Evolutionary conservation across 2,113 vertebrate species (phyloP), one percentile per base, ranked within the genome.

Genomic region (Empidonax traillii): DNA sequence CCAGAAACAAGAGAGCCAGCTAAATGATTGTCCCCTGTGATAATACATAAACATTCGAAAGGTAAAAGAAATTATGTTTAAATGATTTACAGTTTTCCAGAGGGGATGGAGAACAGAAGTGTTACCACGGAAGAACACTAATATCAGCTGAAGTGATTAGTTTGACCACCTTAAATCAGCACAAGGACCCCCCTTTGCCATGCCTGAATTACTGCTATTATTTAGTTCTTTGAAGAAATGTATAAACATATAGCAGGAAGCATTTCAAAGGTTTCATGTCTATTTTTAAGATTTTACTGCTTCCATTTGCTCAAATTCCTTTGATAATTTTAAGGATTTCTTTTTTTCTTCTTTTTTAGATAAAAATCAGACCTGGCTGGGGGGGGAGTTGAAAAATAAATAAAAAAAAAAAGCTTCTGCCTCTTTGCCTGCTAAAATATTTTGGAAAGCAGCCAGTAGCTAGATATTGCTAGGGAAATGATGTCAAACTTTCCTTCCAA

Each of bases 401-500:
- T 11, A 22, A 31, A 27, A 74, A 27, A 74, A 65, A 30, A 58
- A 27, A 1, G 8, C 13, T 85, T 68, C 23, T 14, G 43, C 49
- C 8, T 76, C 61, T 79, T 67, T 80, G 73, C 44, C 52, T 82
- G 49, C 77, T 85, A n/a, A 81, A 92, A 51, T 37, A 52, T 71
- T 73, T 78, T 85, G 83, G 73, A 86, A 78, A 90, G 65, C 85
- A 85, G 76, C 90, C 93, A 90, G 65, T 3, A 49, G 51, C 31
- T 21, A 65, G 76, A 61, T 55, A 93, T 30, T 37, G 1, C 76
- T 52, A 24, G 72, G 92, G 90, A 96, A 90, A 94, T 94, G 24
- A 90, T 81, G 96, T 96, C 92, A 94, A 92, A 81, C 49, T 90
- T 94, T 96, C 88, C 90, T 93, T 93, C 41, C 0, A 86, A 88